Base-by-base conservation (phyloP, 1,140 invertebrate genomes). In the Sweltsa coloradensis region DNA sequence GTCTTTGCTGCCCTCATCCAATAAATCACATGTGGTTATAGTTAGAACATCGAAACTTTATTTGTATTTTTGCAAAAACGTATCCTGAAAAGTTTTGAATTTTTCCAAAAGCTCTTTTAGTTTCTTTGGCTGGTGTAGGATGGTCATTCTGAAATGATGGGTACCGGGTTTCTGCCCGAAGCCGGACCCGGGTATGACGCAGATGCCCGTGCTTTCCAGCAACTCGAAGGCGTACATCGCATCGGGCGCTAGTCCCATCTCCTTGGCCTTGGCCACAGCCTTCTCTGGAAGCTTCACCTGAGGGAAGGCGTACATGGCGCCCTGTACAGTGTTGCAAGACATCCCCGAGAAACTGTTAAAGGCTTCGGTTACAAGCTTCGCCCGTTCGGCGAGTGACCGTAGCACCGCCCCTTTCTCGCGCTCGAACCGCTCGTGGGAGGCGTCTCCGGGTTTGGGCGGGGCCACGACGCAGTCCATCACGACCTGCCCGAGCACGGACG, bases 81-180 rank as follows among this genome's bases (percentile, higher is more conserved):
- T n/a, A 7, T 9, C n/a, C 7, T 31, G 27, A 31, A 31, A 31
- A 7, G n/a, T n/a, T 31, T 31, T 31, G 27, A 31, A n/a, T n/a
- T 31, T 31, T 31, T 7, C 27, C 27, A 31, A 9, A 7, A 31
- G 7, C n/a, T 31, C 27, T 31, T 31, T 31, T 31, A 31, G 27
- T 9, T 9, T 31, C 7, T 31, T n/a, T n/a, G n/a, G 7, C 27
- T 31, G 27, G n/a, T 7, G 27, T 9, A 31, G 27, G n/a, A 31
- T 31, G 27, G 27, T 31, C 7, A n/a, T 31, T 31, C 92, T 82
- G 68, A 97, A 97, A 65, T 98, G 94, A 69, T 81, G 93, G 1
- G 95, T 99, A 39, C 89, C 91, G 11, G 87, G 81, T 56, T 70
- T 70, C 67, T 99, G 96, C 0, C 94, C 93, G 66, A 99, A 97